These are phyloP conservation scores for Diaprepes abbreviatus DNA, from an alignment of 2,888 invertebrate species.

Conservation along the genomic window DNA sequence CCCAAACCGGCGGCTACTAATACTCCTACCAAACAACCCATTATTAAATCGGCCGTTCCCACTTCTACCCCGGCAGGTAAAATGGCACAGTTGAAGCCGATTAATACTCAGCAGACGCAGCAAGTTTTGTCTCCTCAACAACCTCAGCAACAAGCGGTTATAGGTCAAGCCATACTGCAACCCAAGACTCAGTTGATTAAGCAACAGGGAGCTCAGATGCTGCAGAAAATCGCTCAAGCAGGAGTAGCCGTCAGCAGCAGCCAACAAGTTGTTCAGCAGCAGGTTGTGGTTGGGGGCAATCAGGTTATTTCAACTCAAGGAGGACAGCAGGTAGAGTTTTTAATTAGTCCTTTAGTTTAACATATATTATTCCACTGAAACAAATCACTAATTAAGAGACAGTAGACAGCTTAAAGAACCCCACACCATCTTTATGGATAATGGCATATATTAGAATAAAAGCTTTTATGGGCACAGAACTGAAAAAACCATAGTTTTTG, in stretches of 20 bases:
- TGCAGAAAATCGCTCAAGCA: slow-evolving; percentile 64
- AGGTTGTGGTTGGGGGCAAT: slow-evolving; percentile 64
- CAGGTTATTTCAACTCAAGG: slow-evolving; percentile 64
- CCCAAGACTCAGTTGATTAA: slow-evolving; percentile 63
- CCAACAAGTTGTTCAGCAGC: slow-evolving; percentile 65
- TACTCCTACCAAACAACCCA: slow-evolving; percentile 40
- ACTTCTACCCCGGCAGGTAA: slow-evolving; percentile 47
- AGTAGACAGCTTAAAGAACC: too few species aligned
- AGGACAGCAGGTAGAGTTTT: slow-evolving; percentile 69
- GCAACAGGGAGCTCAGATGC: slow-evolving; percentile 62
- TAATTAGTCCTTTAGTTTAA: too few species aligned
- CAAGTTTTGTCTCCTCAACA: slow-evolving; percentile 36
- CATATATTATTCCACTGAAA: too few species aligned
- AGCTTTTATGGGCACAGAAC: too few species aligned
- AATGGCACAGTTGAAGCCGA: slow-evolving; percentile 1
- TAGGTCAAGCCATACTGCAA: slow-evolving; percentile 52
- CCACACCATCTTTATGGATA: too few species aligned
- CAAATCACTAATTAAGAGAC: too few species aligned
- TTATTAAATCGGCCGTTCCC: slow-evolving; percentile 44
- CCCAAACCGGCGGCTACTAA: slow-evolving; percentile 37
- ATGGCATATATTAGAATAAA: too few species aligned
- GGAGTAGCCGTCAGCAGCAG: slow-evolving; percentile 64
- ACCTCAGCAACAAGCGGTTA: slow-evolving; percentile 43
- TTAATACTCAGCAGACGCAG: slow-evolving; percentile 10
- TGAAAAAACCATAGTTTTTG: too few species aligned